Conservation (phyloP, 2,113 vertebrate species). For the Rynchops niger region DNA sequence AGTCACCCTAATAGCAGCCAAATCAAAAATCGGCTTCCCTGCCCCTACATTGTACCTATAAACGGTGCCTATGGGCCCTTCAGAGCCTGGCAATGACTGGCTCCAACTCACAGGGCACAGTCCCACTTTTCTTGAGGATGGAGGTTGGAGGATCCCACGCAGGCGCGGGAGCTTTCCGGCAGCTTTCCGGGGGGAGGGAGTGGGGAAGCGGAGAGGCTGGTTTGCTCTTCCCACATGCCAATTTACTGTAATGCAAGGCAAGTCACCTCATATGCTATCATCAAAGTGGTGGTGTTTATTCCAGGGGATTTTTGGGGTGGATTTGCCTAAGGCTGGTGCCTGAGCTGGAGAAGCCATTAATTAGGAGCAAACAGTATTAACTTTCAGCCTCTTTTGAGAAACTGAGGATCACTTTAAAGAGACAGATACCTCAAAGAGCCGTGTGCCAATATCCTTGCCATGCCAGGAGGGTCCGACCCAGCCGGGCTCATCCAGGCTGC, state of each 20-base stretch:
- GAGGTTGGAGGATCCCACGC: background rate
- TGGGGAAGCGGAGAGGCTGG: background rate
- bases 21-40: background rate
- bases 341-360: slow-evolving; percentile 20
- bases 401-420: slow-evolving; percentile 4
- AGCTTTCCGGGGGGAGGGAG: background rate
- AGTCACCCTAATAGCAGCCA: background rate
- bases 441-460: background rate
- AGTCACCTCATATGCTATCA: slow-evolving; percentile 9
- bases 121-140: background rate
- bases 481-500: background rate
- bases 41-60: accelerated
- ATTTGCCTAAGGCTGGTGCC: slow-evolving; percentile 41
- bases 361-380: slow-evolving; percentile 11
- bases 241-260: background rate
- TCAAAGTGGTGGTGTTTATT: slow-evolving; percentile 27
- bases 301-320: slow-evolving; percentile 46
- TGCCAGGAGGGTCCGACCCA: background rate
- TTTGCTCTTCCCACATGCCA: slow-evolving; percentile 34
- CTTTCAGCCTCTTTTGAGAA: slow-evolving; percentile 24
- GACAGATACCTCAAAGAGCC: background rate
- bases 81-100: background rate
- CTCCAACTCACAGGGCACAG: background rate
- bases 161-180: background rate
- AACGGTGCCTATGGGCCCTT: background rate